Evolutionary conservation across 1,140 invertebrate species (phyloP).

Genomic region (Listronotus bonariensis): DNA sequence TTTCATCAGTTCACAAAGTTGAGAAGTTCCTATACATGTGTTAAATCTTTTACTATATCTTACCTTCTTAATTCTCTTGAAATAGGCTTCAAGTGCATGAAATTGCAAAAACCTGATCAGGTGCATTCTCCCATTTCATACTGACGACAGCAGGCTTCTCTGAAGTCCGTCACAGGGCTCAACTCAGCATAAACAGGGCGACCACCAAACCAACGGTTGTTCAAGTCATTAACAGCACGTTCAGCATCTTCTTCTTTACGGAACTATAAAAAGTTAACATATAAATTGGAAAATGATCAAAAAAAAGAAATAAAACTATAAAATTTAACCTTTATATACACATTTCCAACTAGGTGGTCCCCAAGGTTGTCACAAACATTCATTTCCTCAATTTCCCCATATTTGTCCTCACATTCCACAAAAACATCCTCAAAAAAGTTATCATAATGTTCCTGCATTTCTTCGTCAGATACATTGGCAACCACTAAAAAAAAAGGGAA

Average conservation of each 20-base stretch:
- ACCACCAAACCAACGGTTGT: constrained; percentile 99
- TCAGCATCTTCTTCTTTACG: constrained; percentile 98
- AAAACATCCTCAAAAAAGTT: constrained; percentile 99
- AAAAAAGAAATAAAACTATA: constrained; percentile 4
- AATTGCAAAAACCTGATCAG: constrained; percentile 98
- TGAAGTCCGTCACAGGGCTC: constrained; percentile 97
- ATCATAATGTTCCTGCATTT: constrained; percentile 99
- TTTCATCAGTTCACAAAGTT: no score
- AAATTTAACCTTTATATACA: constrained; percentile 86
- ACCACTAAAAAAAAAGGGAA: constrained; percentile 67
- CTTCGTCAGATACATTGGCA: constrained; percentile 92
- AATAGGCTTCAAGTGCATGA: constrained; percentile 99
- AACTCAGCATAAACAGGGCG: constrained; percentile 97
- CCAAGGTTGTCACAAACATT: constrained; percentile 99
- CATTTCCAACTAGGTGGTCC: constrained; percentile 97
- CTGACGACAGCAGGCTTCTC: constrained; percentile 98
- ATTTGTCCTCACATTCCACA: constrained; percentile 97
- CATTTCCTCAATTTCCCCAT: constrained; percentile 99
- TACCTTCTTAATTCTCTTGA: constrained; percentile 89
- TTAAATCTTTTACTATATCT: no score
- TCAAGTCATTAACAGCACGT: constrained; percentile 93
- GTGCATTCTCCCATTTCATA: constrained; percentile 99
- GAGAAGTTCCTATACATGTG: no score
- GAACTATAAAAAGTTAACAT: constrained; percentile 69
- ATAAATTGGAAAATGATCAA: background rate